Percentiles rank a stretch among this genome's conserved stretches.
Evolutionary conservation across 2,113 vertebrate genomes (phyloP).

Genomic region (Gasterosteus aculeatus): DNA sequence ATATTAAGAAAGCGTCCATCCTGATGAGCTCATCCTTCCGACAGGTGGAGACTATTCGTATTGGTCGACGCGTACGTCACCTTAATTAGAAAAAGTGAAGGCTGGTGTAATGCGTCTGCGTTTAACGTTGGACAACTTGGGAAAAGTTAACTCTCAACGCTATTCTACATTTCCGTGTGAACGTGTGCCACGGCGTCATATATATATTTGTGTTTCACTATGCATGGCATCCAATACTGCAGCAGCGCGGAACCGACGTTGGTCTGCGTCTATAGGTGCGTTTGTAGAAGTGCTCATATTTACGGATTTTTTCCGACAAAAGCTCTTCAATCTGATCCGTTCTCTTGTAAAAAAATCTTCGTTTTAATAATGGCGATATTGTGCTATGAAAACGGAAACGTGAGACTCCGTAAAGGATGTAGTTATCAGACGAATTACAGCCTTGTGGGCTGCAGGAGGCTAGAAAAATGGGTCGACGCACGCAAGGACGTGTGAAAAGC

Average conservation of each 20-base stretch:
- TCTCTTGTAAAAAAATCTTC: no score
- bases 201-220: constrained; percentile 29
- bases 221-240: constrained; percentile 43
- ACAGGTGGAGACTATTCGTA: constrained; percentile 28
- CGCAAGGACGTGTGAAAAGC: no score
- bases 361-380: no score
- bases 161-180: constrained; percentile 15
- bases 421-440: no score
- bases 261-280: neutral
- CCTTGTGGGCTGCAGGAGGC: no score
- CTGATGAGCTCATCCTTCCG: constrained; percentile 32
- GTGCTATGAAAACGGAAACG: no score
- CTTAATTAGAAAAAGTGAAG: neutral
- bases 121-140: constrained; percentile 5
- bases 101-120: neutral
- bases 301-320: no score
- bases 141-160: constrained; percentile 21
- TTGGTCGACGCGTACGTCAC: neutral
- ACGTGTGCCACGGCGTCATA: neutral
- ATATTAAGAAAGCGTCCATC: neutral
- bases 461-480: no score
- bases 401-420: no score
- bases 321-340: no score
- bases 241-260: neutral
- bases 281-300: no score